Conservation (phyloP, 1,140 invertebrate genomes). For the Drosophila hydei region DNA sequence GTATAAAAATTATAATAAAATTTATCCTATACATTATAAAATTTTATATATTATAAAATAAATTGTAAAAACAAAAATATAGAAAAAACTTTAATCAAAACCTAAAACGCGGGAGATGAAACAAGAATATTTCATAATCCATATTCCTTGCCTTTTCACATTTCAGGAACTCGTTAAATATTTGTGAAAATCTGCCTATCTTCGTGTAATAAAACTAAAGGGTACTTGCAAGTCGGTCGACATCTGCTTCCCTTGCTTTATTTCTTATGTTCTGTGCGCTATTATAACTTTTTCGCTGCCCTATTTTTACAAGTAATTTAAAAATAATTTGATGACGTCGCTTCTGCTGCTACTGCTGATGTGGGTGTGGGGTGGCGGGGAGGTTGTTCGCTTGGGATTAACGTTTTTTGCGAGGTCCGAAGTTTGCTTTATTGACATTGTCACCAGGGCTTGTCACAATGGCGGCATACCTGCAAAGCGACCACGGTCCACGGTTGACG, state of each 20-base stretch:
- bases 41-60: too few species aligned
- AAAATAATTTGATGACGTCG: slow-evolving; percentile 72
- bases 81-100: too few species aligned
- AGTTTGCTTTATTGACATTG: slow-evolving; percentile 79
- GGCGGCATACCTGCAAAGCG: slow-evolving; percentile 57
- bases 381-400: neutral
- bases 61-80: too few species aligned
- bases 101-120: too few species aligned
- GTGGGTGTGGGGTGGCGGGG: neutral
- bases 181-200: too few species aligned
- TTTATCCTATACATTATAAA: too few species aligned
- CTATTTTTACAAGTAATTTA: slow-evolving; percentile 76
- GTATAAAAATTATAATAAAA: too few species aligned
- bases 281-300: slow-evolving; percentile 56
- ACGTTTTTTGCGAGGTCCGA: slow-evolving; percentile 34
- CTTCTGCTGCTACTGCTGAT: slow-evolving; percentile 7
- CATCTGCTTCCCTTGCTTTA: slow-evolving; percentile 7
- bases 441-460: slow-evolving; percentile 67
- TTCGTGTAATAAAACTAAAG: too few species aligned
- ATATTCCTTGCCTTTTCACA: too few species aligned
- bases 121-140: too few species aligned
- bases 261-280: slow-evolving; percentile 36
- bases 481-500: neutral
- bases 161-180: too few species aligned
- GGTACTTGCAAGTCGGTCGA: neutral